Conservation (phyloP, 2,797 vertebrate species). For the Mormyrops boulengeri region DNA sequence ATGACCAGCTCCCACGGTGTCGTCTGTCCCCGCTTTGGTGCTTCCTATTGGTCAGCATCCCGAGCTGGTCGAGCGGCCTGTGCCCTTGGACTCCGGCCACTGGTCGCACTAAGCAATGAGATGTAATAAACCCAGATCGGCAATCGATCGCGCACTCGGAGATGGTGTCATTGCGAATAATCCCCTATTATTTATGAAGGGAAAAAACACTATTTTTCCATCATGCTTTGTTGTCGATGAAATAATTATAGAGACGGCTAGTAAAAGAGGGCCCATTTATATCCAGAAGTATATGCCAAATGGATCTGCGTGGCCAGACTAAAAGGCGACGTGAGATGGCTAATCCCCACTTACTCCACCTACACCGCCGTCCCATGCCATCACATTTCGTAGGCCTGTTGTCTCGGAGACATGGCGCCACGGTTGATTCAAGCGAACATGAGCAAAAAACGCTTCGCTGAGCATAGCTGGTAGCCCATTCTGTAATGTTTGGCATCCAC, state of each 20-base stretch:
- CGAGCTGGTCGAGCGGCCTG: not conserved
- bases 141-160: conserved; percentile 3
- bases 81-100: not conserved
- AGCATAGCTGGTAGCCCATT: not conserved
- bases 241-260: not conserved
- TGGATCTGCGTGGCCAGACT: not conserved
- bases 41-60: conserved; percentile 1
- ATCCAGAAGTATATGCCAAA: not conserved
- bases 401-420: not conserved
- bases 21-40: not conserved
- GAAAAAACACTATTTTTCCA: not conserved
- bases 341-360: not conserved
- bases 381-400: not conserved
- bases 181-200: not conserved
- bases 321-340: not conserved
- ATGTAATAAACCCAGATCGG: conserved; percentile 13
- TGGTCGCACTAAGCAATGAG: not conserved
- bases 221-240: not conserved
- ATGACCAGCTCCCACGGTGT: not conserved
- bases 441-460: not conserved
- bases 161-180: not conserved
- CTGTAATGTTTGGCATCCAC: not conserved
- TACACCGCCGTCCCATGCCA: not conserved
- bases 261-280: not conserved
- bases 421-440: not conserved